phyloP scores from a whole-genome alignment of 2,888 invertebrate species.

The Thecophora atra region DNA sequence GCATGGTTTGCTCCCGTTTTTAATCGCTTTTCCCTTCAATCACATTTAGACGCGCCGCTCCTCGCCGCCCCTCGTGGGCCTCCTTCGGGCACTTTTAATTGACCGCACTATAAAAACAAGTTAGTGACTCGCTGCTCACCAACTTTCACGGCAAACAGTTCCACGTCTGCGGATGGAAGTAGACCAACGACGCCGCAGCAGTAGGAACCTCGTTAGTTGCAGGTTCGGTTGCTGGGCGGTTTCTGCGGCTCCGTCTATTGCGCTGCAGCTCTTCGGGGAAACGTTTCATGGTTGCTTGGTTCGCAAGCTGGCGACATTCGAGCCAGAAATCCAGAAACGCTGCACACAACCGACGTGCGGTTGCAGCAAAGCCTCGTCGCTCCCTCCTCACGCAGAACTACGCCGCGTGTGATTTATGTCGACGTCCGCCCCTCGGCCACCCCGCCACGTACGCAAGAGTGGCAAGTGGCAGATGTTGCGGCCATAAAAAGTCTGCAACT shows the following conservation, averaged over 20 bases:
- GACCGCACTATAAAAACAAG: conserved; percentile 34
- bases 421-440: neutral
- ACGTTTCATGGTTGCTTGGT: conserved; percentile 27
- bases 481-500: neutral
- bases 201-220: conserved; percentile 18
- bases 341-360: neutral
- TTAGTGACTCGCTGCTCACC: neutral
- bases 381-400: conserved; percentile 3
- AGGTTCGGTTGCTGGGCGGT: neutral
- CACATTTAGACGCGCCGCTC: conserved; percentile 3
- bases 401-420: neutral
- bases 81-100: conserved; percentile 25
- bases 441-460: too few species aligned
- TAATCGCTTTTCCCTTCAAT: conserved; percentile 30
- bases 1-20: conserved; percentile 20
- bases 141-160: neutral
- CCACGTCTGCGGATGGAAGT: conserved; percentile 15
- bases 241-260: conserved; percentile 4
- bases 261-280: conserved; percentile 23
- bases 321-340: conserved; percentile 32
- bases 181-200: conserved; percentile 9
- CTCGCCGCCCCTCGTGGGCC: neutral
- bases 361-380: neutral
- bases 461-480: neutral
- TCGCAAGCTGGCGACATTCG: conserved; percentile 33